Conservation (phyloP, 2,113 vertebrate genomes). For the Rhinichthys klamathensis region DNA sequence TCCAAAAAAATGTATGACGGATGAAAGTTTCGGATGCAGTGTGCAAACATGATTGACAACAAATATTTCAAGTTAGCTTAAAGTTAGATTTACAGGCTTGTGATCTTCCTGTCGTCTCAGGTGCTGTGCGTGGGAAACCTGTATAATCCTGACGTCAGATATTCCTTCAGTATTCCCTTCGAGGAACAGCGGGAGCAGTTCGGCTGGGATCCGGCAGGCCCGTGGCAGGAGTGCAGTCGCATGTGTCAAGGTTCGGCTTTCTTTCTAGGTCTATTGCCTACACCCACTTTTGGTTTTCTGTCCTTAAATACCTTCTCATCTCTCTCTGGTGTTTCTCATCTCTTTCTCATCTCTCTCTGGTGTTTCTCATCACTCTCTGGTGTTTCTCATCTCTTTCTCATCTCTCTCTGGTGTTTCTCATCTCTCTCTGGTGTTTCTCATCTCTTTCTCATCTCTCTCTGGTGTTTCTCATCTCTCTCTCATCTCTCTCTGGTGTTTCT, state of each 20-base stretch:
- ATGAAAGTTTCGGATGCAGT: too few species aligned
- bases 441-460: too few species aligned
- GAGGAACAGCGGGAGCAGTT: constrained; percentile 85
- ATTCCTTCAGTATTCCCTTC: constrained; percentile 91
- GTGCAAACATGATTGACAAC: too few species aligned
- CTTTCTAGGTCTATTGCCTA: not conserved
- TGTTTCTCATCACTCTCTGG: too few species aligned
- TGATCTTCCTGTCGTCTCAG: constrained; percentile 64
- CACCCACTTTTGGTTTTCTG: not conserved
- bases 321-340: too few species aligned
- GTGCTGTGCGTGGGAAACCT: constrained; percentile 96
- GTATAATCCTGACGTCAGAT: constrained; percentile 91
- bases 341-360: too few species aligned
- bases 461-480: too few species aligned
- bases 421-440: too few species aligned
- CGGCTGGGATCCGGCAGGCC: constrained; percentile 86
- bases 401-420: too few species aligned
- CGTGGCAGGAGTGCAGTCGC: constrained; percentile 91
- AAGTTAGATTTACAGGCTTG: not conserved
- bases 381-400: too few species aligned
- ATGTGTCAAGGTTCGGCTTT: constrained; percentile 86
- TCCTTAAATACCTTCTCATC: not conserved
- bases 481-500: too few species aligned
- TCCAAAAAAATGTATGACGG: too few species aligned
- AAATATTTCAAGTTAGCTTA: not conserved